Evolutionary conservation across 2,113 vertebrate genomes (phyloP), one percentile per base, ranked within the genome.

Genomic region (Pristiophorus japonicus): DNA sequence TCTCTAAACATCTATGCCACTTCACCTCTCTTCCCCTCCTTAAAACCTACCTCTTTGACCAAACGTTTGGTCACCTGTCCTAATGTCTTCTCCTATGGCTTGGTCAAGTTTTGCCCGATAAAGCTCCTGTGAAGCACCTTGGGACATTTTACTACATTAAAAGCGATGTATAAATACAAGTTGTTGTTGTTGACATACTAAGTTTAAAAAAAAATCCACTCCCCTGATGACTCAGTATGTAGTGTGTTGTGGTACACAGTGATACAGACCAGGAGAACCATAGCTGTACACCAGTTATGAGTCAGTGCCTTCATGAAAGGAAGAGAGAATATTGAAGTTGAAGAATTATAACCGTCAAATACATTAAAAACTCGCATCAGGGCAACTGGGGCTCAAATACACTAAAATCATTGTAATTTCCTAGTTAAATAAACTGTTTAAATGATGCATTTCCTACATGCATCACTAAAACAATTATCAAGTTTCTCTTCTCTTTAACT

Each of bases 271-370:
- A 88, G 85, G 11, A 55, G 24, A 55, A 12, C 59, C n/a, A 81
- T 16, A 20, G 22, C 5, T 81, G 38, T 6, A 81, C 38, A 45
- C 14, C 5, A 81, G 16, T 81, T 38, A 18, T 42, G 16, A 38
- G 14, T 42, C 30, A 73, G 27, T 73, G 27, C 78, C 42, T 81
- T 16, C 38, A 45, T 38, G 16, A 20, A 45, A 20, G 78, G 38
- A 42, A 45, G 45, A 20, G 75, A 42, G n/a, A 45, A 6, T 81
- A 42, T 38, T 78, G n/a, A 38, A 3, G 34, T 81, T 91, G 30
- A 91, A 91, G 34, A 18, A 63, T 91, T 91, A 91, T 63, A 91
- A 62, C 30, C 38, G 30, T 81, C 78, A 92, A 92, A 38, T 62
- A 18, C 34, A 59, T 16, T 16, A 90, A 90, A 62, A 92, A 92